Conservation (phyloP, 1,140 invertebrate genomes). For the Callitettix versicolor region DNA sequence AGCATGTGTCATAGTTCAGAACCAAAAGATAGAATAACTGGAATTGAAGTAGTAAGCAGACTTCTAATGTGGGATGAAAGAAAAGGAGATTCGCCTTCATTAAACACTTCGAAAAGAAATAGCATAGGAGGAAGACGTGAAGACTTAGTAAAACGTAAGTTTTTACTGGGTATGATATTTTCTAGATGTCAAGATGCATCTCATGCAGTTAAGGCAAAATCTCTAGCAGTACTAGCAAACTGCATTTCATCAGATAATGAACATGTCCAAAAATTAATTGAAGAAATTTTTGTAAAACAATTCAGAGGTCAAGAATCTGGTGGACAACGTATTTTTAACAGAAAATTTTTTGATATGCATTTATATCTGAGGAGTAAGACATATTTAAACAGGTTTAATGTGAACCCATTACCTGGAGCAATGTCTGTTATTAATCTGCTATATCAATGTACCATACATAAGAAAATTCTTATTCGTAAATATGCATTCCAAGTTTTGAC, state of each 20-base stretch:
- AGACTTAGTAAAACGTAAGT: slow-evolving; percentile 28
- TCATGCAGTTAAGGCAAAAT: slow-evolving; percentile 44
- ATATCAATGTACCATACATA: slow-evolving; percentile 38
- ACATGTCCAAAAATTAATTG: slow-evolving; percentile 30
- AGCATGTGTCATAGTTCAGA: slow-evolving; percentile 39
- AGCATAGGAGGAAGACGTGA: background rate
- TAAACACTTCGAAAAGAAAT: background rate
- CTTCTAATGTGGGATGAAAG: slow-evolving; percentile 33
- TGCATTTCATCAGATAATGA: slow-evolving; percentile 34
- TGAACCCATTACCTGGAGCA: slow-evolving; percentile 32
- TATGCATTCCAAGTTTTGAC: slow-evolving; percentile 42
- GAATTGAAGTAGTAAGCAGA: slow-evolving; percentile 43
- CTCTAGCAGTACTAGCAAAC: slow-evolving; percentile 40
- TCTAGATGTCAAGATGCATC: slow-evolving; percentile 43
- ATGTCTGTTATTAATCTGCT: slow-evolving; percentile 36
- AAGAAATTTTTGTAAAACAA: slow-evolving; percentile 34
- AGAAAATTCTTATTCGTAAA: slow-evolving; percentile 45
- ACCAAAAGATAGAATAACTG: slow-evolving; percentile 39
- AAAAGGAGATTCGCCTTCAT: slow-evolving; percentile 1
- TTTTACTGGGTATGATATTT: slow-evolving; percentile 39
- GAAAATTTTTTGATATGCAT: slow-evolving; percentile 17
- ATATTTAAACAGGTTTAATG: slow-evolving; percentile 14
- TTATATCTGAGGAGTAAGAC: slow-evolving; percentile 21
- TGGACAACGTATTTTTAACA: slow-evolving; percentile 2
- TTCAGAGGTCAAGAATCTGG: slow-evolving; percentile 21